Base-by-base conservation (phyloP, 2,888 invertebrate species). In the Celastrina argiolus region DNA sequence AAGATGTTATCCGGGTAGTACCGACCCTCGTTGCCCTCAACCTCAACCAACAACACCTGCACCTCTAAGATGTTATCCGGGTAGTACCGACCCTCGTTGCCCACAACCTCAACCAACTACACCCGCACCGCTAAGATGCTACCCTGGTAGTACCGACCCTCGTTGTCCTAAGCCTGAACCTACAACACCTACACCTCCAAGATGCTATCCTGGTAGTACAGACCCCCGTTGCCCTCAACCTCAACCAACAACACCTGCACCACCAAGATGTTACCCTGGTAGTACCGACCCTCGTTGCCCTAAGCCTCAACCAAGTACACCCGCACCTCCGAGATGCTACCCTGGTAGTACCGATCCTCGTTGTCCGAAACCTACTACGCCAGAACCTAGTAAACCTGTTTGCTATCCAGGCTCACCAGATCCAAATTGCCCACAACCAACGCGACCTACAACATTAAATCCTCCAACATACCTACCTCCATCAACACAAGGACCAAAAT, bases 211-310 rank as follows among this genome's bases (percentile, higher is more conserved):
- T 2, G 83, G 83, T 0, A 78, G 81, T 5, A 70, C 73, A 6
- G 77, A 87, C 71, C 80, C 82, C 1, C 68, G 78, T 14, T 83
- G 84, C 67, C 83, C 81, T 10, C 71, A 73, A 73, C 72, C 75
- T 67, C 70, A 63, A 74, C 74, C 77, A 0, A 75, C 78, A 1
- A 76, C 77, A 0, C 72, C 73, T 2, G 69, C 73, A 2, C 72
- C 74, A 4, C 77, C 75, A 10, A 73, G 68, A 0, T 84, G 82
- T 41, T 82, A 75, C 61, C 83, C 83, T 0, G 83, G 83, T 64
- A 77, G 74, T 2, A 74, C 71, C 0, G 83, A 84, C 69, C 77
- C 79, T 69, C 65, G 81, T 70, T 67, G 79, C 78, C 65, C 74
- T 36, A 2, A 39, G 12, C 39, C 39, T 14, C 16, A 83, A 81